phyloP scores from a whole-genome alignment of 2,113 vertebrate genomes.

The Hyperopisus bebe region DNA sequence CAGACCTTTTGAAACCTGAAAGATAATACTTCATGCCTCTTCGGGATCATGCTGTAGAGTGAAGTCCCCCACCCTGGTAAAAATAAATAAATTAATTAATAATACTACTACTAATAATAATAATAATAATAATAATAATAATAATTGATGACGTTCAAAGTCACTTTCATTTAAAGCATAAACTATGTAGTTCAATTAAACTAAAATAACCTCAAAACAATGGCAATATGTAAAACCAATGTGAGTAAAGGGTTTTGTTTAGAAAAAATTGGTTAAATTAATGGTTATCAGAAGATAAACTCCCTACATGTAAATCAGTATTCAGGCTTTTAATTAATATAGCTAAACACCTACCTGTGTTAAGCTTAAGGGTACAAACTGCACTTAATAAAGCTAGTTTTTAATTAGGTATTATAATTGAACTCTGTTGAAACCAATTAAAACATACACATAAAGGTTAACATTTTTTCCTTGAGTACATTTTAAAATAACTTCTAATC shows the following conservation, averaged over 20 bases:
- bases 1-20: not conserved
- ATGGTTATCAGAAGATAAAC: not conserved
- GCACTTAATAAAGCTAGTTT: not conserved
- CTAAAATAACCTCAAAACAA: not conserved
- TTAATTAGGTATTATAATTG: conserved; percentile 10
- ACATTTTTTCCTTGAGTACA: not conserved
- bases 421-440: not conserved
- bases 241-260: not conserved
- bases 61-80: not conserved
- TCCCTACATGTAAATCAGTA: not conserved
- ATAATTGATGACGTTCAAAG: not conserved
- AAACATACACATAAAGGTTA: conserved; percentile 1
- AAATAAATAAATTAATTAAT: no score
- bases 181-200: not conserved
- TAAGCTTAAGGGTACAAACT: conserved; percentile 8
- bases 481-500: not conserved
- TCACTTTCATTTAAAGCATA: not conserved
- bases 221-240: not conserved
- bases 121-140: not conserved
- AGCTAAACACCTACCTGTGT: not conserved
- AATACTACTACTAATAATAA: no score
- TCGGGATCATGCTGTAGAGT: not conserved
- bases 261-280: not conserved
- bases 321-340: conserved; percentile 7
- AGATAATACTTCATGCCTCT: not conserved